Base-by-base conservation (phyloP, 2,113 vertebrate genomes). In the Cavia porcellus region DNA sequence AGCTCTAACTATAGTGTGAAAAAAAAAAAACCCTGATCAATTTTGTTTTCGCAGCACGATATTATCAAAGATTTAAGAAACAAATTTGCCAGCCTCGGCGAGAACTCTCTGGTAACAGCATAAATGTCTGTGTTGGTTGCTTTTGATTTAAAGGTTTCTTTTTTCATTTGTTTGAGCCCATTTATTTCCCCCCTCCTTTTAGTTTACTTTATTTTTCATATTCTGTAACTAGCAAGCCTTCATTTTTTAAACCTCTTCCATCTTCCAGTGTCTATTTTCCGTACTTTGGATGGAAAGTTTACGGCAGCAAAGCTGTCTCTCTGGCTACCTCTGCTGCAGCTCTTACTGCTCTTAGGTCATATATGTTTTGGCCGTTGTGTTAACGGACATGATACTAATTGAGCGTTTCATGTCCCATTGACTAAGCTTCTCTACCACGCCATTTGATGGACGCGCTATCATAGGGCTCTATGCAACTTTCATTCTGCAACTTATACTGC, bases 21-120 rank as follows among this genome's bases (percentile, higher is more conserved):
- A 98, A 98, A 98, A 98, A 98, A 80, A 94, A 90, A 81, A 89
- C 97, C 97, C 98, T 99, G 98, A 99, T 98, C 97, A 98, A 99
- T 99, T 99, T 99, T 99, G 98, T 99, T 99, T 99, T 98, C 97
- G 98, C 98, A 99, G 98, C 98, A 98, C 97, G 98, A 99, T 99
- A 99, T 99, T 98, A 99, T 99, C 98, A 99, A 99, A 99, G 99
- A 99, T 99, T 99, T 99, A 98, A 99, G 98, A 98, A 98, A 98
- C 98, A 98, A 98, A 99, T 98, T 99, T 99, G 98, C 98, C 99
- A 98, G 98, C 98, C 98, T 98, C 98, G 98, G 98, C 98, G 98
- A 99, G 98, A 99, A 98, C 98, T 99, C 98, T 99, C 98, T 98
- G 98, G 98, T 99, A 99, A 99, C 98, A 98, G 98, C 98, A 98